Evolutionary conservation across 2,797 vertebrate species (phyloP).

Genomic region (Lycodopsis pacificus): DNA sequence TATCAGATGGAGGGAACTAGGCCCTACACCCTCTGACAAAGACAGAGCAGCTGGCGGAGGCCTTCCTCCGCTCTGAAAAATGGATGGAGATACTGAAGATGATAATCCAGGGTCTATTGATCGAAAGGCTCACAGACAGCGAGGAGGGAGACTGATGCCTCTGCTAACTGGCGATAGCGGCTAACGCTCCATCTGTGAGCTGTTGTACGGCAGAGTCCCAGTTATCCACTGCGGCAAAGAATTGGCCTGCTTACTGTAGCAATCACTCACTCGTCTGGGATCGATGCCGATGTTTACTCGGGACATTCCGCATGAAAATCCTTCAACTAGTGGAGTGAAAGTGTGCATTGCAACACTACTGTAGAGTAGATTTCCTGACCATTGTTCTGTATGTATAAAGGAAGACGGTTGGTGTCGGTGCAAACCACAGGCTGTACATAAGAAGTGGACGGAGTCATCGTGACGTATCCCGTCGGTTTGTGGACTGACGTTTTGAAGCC

Average conservation of each 20-base stretch:
- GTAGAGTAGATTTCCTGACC: neutral
- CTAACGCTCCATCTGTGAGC: slow-evolving; percentile 50
- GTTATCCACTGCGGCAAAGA: slow-evolving; percentile 12
- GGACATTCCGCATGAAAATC: neutral
- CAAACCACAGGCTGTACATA: too few relatives aligned
- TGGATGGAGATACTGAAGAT: slow-evolving; percentile 61
- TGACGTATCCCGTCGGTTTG: too few relatives aligned
- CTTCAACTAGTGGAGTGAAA: neutral
- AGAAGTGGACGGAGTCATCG: too few relatives aligned
- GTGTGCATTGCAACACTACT: neutral
- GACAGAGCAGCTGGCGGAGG: slow-evolving; percentile 58
- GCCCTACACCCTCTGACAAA: slow-evolving; percentile 61
- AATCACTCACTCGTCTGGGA: neutral
- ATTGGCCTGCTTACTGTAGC: neutral
- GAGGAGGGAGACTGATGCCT: slow-evolving; percentile 50
- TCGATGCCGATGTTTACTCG: neutral
- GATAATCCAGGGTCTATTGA: slow-evolving; percentile 71
- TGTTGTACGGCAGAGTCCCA: neutral
- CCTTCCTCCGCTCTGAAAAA: slow-evolving; percentile 65
- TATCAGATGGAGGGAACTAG: slow-evolving; percentile 61
- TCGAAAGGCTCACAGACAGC: slow-evolving; percentile 58
- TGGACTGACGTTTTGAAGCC: too few relatives aligned
- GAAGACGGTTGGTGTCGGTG: neutral
- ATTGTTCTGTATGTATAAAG: neutral
- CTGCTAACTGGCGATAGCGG: slow-evolving; percentile 57